Conservation (phyloP, 2,888 invertebrate species). For the Aricia artaxerxes region DNA sequence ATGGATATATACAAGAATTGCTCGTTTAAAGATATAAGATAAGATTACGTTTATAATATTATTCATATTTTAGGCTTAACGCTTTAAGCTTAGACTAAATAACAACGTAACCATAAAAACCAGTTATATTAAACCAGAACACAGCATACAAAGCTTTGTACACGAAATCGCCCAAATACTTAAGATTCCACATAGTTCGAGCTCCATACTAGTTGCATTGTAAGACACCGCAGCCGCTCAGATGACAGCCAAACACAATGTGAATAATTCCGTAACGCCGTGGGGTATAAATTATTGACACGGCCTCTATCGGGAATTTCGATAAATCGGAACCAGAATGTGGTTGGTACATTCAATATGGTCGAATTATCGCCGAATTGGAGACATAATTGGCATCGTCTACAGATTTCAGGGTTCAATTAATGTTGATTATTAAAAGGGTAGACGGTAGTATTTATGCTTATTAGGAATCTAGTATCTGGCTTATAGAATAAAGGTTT, state of each 20-base stretch:
- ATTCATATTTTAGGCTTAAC: not conserved
- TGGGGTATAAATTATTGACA: constrained; percentile 61
- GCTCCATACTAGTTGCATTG: constrained; percentile 44
- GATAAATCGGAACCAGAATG: constrained; percentile 34
- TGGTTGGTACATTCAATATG: constrained; percentile 7
- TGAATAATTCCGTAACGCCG: constrained; percentile 58
- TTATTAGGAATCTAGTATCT: too few relatives aligned
- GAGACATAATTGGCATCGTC: not conserved
- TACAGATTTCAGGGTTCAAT: not conserved
- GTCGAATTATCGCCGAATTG: not conserved
- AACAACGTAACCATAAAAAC: not conserved
- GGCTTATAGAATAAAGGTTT: too few relatives aligned
- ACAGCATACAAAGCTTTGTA: constrained; percentile 17
- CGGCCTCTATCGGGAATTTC: constrained; percentile 50
- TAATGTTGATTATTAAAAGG: too few relatives aligned
- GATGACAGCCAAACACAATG: constrained; percentile 61
- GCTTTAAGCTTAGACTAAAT: not conserved
- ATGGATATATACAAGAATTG: too few relatives aligned
- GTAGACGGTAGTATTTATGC: too few relatives aligned
- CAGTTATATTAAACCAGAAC: not conserved
- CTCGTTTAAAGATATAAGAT: too few relatives aligned
- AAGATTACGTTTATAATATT: not conserved
- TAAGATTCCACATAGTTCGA: constrained; percentile 32
- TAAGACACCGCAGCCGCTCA: constrained; percentile 44
- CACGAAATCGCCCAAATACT: constrained; percentile 7